phyloP scores from a whole-genome alignment of 2,797 vertebrate genomes.

The Pseudochromis fuscus region DNA sequence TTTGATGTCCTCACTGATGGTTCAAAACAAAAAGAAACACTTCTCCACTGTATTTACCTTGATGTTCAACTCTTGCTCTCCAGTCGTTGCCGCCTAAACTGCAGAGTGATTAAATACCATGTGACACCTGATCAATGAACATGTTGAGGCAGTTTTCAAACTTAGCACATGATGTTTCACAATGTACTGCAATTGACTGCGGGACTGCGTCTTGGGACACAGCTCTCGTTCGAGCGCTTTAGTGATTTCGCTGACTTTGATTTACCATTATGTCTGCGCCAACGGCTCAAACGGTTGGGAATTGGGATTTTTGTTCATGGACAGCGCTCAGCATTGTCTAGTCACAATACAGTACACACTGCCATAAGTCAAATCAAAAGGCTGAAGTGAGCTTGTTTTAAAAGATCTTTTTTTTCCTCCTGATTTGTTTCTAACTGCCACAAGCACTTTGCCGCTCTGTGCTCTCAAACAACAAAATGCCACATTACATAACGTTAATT shows the following conservation, averaged over 20 bases:
- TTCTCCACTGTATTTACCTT: neutral
- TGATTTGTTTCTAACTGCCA: slow-evolving; percentile 10
- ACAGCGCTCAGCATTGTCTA: slow-evolving; percentile 6
- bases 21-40: neutral
- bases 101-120: slow-evolving; percentile 21
- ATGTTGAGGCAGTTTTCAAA: slow-evolving; percentile 19
- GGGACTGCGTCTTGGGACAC: slow-evolving; percentile 3
- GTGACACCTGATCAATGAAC: slow-evolving; percentile 53
- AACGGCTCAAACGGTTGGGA: slow-evolving; percentile 18
- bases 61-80: neutral
- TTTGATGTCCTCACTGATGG: neutral
- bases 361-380: slow-evolving; percentile 22
- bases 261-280: slow-evolving; percentile 4
- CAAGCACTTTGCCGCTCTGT: slow-evolving; percentile 26
- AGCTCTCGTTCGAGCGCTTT: slow-evolving; percentile 19
- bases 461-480: slow-evolving; percentile 44
- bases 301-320: slow-evolving; percentile 25
- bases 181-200: slow-evolving; percentile 10
- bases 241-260: slow-evolving; percentile 28
- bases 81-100: slow-evolving; percentile 2
- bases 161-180: slow-evolving; percentile 7
- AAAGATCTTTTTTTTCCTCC: neutral
- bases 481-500: slow-evolving; percentile 44
- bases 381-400: neutral
- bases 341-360: slow-evolving; percentile 1